Evolutionary conservation across 2,797 vertebrate genomes (phyloP).

Genomic region (Nyctalus aviator): DNA sequence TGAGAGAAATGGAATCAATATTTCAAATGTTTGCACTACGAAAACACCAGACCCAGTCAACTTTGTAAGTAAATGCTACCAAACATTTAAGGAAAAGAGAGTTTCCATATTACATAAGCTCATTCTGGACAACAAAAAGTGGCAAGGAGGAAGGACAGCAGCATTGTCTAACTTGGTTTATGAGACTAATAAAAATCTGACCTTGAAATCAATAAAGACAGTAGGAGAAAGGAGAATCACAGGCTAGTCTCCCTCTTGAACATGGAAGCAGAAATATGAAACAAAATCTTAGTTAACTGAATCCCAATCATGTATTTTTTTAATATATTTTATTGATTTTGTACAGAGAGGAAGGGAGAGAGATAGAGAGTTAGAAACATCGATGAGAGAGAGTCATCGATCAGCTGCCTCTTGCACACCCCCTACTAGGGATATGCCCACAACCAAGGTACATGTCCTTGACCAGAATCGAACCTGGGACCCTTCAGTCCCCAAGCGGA

Average conservation of each 20-base stretch:
- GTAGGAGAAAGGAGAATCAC: not conserved
- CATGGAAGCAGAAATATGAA: conserved; percentile 36
- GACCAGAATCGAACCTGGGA: too few relatives aligned
- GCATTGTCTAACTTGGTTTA: conserved; percentile 34
- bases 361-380: too few relatives aligned
- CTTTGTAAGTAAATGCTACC: conserved; percentile 39
- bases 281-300: not conserved
- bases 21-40: conserved; percentile 39
- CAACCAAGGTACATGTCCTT: too few relatives aligned
- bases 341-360: too few relatives aligned
- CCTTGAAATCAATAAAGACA: conserved; percentile 56
- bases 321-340: too few relatives aligned
- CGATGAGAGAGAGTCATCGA: too few relatives aligned
- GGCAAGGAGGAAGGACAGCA: not conserved
- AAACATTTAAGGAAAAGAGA: conserved; percentile 19
- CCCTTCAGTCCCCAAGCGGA: too few relatives aligned
- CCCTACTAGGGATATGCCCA: too few relatives aligned
- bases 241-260: not conserved
- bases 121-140: not conserved
- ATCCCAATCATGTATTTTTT: not conserved
- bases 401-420: too few relatives aligned
- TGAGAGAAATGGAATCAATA: conserved; percentile 31
- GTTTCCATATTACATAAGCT: conserved; percentile 34
- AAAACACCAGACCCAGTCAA: conserved; percentile 19
- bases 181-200: not conserved